Base-by-base conservation (phyloP, 2,113 vertebrate species). In the Trematomus loennbergii region DNA sequence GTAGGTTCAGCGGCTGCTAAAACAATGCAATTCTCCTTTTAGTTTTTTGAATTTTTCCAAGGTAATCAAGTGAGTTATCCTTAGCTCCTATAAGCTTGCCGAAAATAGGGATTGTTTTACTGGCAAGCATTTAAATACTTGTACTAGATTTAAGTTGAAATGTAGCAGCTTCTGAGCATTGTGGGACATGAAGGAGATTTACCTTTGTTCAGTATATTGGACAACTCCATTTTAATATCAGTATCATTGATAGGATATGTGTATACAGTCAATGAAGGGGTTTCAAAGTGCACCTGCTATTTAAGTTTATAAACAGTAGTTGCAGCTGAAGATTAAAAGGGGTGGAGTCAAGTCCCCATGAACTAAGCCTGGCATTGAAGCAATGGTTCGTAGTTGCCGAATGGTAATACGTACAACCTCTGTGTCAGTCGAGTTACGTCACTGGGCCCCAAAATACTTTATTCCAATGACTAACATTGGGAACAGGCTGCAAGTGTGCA, bases 91-190 rank as follows among this genome's bases (percentile, higher is more conserved):
- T 29, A 29, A 29, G 29, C 29, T 29, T 29, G 29, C 29, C 29
- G 12, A 46, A 81, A 78, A 87, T 59, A 66, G 63, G 53, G n/a
- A 62, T 77, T 13, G 0, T 84, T 52, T 82, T 86, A 81, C 70
- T 18, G 1, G 48, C 78, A 64, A 49, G 33, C 29, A 12, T 49
- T 87, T 43, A 68, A 86, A 91, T 86, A 89, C 86, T 91, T 90
- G 66, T 7, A 75, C 53, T 72, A 64, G 75, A 75, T 63, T 57
- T 29, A 29, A 29, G 29, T 66, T 55, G 43, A 78, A 22, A 53
- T 10, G 2, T 29, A 33, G 4, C 54, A 36, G 50, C 72, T 50
- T 79, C 69, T 59, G 25, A 12, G 48, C 64, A 53, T 20, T 36
- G 12, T 70, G 17, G 52, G 36, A 43, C 50, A 11, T 29, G 29